phyloP scores from a whole-genome alignment of 1,140 invertebrate species.

The Drosophila ananassae region DNA sequence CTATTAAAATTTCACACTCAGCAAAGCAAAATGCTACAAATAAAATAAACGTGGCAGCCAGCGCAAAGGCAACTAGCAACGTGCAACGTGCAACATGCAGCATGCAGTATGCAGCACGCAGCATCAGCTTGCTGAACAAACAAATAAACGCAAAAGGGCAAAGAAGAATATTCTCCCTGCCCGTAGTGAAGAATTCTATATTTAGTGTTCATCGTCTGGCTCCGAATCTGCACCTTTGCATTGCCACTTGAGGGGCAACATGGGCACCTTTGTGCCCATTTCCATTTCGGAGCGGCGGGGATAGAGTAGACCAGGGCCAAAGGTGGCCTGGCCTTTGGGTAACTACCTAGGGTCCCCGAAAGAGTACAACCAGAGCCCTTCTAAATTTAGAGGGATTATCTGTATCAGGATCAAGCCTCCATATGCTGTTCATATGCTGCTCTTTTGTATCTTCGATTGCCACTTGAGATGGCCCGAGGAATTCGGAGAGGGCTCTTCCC shows the following conservation, averaged over 20 bases:
- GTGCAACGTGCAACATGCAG: slow-evolving; percentile 32
- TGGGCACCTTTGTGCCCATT: slow-evolving; percentile 69
- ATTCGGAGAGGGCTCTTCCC: slow-evolving; percentile 5
- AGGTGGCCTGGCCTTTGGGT: slow-evolving; percentile 32
- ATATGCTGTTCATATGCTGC: slow-evolving; percentile 41
- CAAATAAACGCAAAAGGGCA: slow-evolving; percentile 76
- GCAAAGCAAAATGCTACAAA: slow-evolving; percentile 81
- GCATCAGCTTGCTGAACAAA: slow-evolving; percentile 65
- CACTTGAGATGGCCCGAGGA: slow-evolving; percentile 36
- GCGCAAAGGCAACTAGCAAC: slow-evolving; percentile 13
- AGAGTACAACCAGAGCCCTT: slow-evolving; percentile 9
- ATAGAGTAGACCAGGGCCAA: slow-evolving; percentile 21
- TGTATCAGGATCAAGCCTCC: slow-evolving; percentile 22
- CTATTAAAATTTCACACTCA: slow-evolving; percentile 82
- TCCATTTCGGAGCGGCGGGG: neutral
- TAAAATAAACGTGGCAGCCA: slow-evolving; percentile 74
- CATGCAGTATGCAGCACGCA: slow-evolving; percentile 40
- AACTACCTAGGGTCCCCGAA: slow-evolving; percentile 14
- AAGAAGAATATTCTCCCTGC: slow-evolving; percentile 19
- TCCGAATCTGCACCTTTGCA: slow-evolving; percentile 66
- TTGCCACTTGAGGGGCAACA: slow-evolving; percentile 62
- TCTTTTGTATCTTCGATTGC: neutral
- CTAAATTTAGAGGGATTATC: slow-evolving; percentile 50
- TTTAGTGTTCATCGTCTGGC: slow-evolving; percentile 45
- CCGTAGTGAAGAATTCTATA: slow-evolving; percentile 44